Evolutionary conservation across 2,113 vertebrate genomes (phyloP).

Genomic region (Cranoglanis bouderius): DNA sequence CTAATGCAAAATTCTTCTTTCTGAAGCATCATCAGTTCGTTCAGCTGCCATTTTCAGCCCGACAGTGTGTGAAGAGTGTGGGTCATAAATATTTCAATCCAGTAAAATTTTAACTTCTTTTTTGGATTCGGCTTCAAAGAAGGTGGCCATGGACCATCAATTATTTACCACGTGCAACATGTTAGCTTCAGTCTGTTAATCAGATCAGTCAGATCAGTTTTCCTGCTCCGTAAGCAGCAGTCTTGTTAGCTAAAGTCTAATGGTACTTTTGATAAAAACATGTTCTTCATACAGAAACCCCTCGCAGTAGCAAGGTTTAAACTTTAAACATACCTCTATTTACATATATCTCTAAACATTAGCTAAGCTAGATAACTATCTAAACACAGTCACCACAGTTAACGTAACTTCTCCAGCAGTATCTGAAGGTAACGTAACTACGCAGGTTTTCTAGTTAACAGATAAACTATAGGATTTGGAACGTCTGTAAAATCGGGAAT

Average conservation of each 20-base stretch:
- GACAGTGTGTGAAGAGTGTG: background rate
- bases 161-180: constrained; percentile 71
- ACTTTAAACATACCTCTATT: background rate
- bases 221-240: constrained; percentile 8
- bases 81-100: background rate
- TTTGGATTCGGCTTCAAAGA: constrained; percentile 63
- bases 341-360: background rate
- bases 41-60: background rate
- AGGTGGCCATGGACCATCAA: constrained; percentile 72
- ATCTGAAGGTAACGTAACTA: background rate
- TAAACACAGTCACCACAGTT: background rate
- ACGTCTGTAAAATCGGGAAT: background rate
- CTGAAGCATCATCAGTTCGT: background rate
- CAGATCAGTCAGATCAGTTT: constrained; percentile 62
- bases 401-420: background rate
- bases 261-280: background rate
- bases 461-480: background rate
- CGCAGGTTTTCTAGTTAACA: background rate
- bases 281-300: background rate
- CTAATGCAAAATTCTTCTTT: background rate
- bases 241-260: background rate
- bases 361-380: background rate
- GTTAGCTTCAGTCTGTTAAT: constrained; percentile 71
- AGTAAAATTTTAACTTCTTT: constrained; percentile 12
- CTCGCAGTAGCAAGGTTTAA: background rate